Percentiles rank a stretch among this genome's conserved stretches.
Conservation (phyloP, 2,888 invertebrate genomes). For the Trachelus troglodyta region DNA sequence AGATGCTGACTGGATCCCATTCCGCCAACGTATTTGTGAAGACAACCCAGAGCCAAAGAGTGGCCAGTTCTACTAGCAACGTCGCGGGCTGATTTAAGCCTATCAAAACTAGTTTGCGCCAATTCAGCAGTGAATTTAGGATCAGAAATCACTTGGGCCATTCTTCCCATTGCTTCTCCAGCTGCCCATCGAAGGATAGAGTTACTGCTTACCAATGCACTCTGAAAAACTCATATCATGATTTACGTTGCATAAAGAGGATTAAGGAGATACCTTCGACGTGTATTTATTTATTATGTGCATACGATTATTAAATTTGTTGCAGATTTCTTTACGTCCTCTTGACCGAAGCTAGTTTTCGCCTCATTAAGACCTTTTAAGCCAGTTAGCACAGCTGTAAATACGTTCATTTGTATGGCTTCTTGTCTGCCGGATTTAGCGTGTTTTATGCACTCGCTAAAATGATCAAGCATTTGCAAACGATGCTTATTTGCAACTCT, state of each 20-base stretch:
- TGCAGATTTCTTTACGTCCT: slow-evolving; percentile 88
- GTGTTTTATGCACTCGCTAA: slow-evolving; percentile 92
- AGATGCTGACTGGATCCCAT: slow-evolving; percentile 96
- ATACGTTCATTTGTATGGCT: slow-evolving; percentile 96
- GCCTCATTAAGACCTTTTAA: slow-evolving; percentile 88
- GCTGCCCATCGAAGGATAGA: slow-evolving; percentile 91
- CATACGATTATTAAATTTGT: slow-evolving; percentile 82
- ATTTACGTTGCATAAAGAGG: slow-evolving; percentile 10
- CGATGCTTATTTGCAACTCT: slow-evolving; percentile 96
- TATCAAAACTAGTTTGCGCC: slow-evolving; percentile 90
- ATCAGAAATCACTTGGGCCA: slow-evolving; percentile 91
- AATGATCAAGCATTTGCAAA: slow-evolving; percentile 97
- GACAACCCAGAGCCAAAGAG: slow-evolving; percentile 93
- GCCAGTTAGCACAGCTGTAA: slow-evolving; percentile 91
- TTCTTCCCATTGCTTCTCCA: slow-evolving; percentile 93
- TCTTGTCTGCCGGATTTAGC: slow-evolving; percentile 94
- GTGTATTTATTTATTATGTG: slow-evolving; percentile 10
- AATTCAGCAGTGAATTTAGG: slow-evolving; percentile 89
- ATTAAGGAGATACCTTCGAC: slow-evolving; percentile 1
- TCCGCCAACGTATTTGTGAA: slow-evolving; percentile 95
- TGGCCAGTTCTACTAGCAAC: slow-evolving; percentile 88
- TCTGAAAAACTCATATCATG: slow-evolving; percentile 61
- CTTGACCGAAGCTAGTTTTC: slow-evolving; percentile 87
- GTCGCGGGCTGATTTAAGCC: slow-evolving; percentile 86
- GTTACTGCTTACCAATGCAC: slow-evolving; percentile 80